phyloP scores from a whole-genome alignment of 2,797 vertebrate genomes.

The Vireo griseus region DNA sequence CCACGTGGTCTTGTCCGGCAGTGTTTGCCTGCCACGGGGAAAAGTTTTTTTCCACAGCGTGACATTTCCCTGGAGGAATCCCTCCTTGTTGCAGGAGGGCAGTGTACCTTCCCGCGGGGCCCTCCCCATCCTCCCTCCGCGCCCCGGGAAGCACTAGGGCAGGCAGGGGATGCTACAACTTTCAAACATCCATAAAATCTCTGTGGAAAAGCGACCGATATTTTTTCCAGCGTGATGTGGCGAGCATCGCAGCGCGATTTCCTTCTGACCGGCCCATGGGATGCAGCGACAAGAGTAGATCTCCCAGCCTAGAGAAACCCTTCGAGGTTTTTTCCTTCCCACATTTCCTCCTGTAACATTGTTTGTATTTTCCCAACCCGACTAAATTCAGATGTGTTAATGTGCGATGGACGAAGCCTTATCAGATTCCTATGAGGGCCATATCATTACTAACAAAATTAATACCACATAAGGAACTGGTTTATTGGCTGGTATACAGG shows the following conservation, averaged over 20 bases:
- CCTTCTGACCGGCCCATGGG: background rate
- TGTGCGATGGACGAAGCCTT: conserved; percentile 43
- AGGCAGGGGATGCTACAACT: background rate
- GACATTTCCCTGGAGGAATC: conserved; percentile 11
- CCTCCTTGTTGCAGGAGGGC: background rate
- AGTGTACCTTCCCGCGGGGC: background rate
- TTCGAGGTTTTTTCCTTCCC: background rate
- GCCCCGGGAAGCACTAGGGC: background rate
- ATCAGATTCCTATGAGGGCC: conserved; percentile 56
- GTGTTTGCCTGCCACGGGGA: background rate
- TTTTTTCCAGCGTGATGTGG: background rate
- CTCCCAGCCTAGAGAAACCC: background rate
- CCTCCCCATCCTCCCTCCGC: background rate
- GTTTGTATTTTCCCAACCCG: background rate
- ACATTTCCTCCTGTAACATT: background rate
- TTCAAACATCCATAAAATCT: background rate
- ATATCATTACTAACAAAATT: conserved; percentile 56
- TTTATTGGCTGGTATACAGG: conserved; percentile 63
- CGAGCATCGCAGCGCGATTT: background rate
- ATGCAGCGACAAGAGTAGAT: background rate
- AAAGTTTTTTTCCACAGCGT: background rate
- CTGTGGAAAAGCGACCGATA: conserved; percentile 21
- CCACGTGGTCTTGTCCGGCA: background rate
- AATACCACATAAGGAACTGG: conserved; percentile 73
- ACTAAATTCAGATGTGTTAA: conserved; percentile 41